Base-by-base conservation (phyloP, 2,797 vertebrate species). In the Chelmon rostratus region DNA sequence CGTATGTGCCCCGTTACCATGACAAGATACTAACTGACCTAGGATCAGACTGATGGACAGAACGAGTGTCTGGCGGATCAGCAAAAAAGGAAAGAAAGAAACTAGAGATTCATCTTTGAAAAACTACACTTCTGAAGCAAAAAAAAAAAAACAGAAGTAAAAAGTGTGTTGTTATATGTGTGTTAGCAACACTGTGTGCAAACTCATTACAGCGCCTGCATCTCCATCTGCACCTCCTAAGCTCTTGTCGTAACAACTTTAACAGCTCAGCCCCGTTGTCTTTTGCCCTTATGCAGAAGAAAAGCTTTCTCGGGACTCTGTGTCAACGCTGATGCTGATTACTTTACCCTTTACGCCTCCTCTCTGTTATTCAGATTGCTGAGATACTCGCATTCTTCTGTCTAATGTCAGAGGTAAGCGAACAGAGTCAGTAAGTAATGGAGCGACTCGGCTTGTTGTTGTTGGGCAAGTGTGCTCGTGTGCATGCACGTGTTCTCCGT, bases 321-420 rank as follows among this genome's bases (percentile, higher is more conserved):
- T 37, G 68, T 88, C 67, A 80, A 68, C 23, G 46, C 71, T 53
- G 68, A 74, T 70, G 31, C 58, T 10, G 9, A 84, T 84, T 83
- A 73, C 87, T 89, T 86, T 82, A 79, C 81, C 87, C 84, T 90
- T 88, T 84, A 86, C 66, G 13, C 74, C 73, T 38, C 72, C 31
- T 56, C 57, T 66, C 0, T 47, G 28, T 44, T 84, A 50, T 61
- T 66, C 68, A 69, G 65, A 68, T 38, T 11, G 56, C 58, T 50
- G 35, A 72, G 76, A 80, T 44, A 38, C 76, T 75, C 46, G 13
- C 53, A 52, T 66, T 73, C n/a, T 62, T 80, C 42, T 2, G 11
- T 82, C 53, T 76, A 57, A 80, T 83, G 78, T 90, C 82, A 89
- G 65, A 87, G 68, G 79, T 80, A 76, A 70, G 40, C 58, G 47